A percentile compares a stretch with the other conserved stretches of the same genome.
Evolutionary conservation across 2,113 vertebrate genomes (phyloP).

Genomic region (Podarcis muralis): DNA sequence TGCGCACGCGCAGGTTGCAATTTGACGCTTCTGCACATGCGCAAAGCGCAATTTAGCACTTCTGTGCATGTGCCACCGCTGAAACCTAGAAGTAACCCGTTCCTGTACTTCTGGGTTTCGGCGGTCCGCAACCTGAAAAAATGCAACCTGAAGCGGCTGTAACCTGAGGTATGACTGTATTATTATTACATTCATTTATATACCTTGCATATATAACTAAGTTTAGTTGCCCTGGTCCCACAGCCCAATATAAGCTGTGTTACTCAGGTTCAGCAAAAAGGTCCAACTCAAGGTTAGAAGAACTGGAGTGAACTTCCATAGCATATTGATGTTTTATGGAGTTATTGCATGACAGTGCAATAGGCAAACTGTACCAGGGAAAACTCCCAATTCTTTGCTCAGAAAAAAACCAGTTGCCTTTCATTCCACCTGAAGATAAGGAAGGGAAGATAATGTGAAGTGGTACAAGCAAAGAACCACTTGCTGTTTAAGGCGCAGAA

Average conservation of each 20-base stretch:
- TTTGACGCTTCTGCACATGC: no score
- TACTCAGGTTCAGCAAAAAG: background rate
- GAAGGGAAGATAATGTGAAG: background rate
- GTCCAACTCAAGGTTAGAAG: background rate
- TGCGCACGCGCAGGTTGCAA: no score
- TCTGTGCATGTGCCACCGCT: no score
- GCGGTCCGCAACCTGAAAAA: no score
- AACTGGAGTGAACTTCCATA: background rate
- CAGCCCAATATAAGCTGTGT: background rate
- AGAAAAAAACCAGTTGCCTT: background rate
- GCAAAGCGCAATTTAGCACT: no score
- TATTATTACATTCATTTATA: no score
- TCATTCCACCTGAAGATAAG: background rate
- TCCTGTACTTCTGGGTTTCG: no score
- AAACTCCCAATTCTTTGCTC: background rate
- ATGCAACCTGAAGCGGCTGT: no score
- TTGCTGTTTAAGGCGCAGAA: background rate
- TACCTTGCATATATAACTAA: no score
- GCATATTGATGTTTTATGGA: background rate
- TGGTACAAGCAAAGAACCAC: background rate
- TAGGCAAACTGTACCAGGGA: background rate
- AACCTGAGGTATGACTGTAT: no score
- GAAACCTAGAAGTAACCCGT: no score
- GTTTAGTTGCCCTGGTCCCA: background rate
- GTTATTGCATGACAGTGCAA: background rate